These are phyloP conservation scores for Gortyna flavago DNA, from an alignment of 2,888 invertebrate species.

Conservation along the genomic window DNA sequence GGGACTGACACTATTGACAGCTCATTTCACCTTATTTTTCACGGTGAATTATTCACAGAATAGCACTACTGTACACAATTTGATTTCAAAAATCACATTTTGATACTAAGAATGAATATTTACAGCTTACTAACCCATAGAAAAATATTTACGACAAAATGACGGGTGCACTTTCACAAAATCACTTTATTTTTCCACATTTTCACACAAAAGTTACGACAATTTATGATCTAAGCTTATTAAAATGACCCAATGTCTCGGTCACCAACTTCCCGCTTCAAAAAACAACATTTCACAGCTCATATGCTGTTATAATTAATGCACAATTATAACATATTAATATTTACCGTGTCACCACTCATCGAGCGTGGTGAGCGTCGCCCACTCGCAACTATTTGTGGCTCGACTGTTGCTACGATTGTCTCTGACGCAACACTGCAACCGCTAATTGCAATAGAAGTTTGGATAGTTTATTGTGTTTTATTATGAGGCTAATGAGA, in stretches of 20 bases:
- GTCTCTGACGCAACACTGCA: slow-evolving; percentile 62
- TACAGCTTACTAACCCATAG: too few relatives aligned
- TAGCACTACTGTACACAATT: neutral
- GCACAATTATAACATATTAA: slow-evolving; percentile 62
- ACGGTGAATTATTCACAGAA: neutral
- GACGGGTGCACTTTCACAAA: neutral
- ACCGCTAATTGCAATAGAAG: slow-evolving; percentile 54
- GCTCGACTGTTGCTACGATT: slow-evolving; percentile 51
- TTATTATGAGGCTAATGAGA: neutral
- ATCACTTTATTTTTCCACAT: neutral
- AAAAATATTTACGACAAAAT: neutral
- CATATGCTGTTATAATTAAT: slow-evolving; percentile 56
- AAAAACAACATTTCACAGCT: slow-evolving; percentile 49
- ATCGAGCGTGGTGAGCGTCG: slow-evolving; percentile 41
- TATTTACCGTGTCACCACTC: slow-evolving; percentile 59
- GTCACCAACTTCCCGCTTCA: slow-evolving; percentile 34
- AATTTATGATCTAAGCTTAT: neutral
- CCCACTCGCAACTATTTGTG: slow-evolving; percentile 63
- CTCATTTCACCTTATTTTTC: neutral
- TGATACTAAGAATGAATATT: too few relatives aligned
- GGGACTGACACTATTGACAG: neutral
- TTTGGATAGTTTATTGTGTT: slow-evolving; percentile 17
- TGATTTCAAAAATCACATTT: neutral
- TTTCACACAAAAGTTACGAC: neutral
- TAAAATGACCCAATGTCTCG: slow-evolving; percentile 42